Evolutionary conservation across 2,888 invertebrate genomes (phyloP).

Genomic region (Anarsia innoxiella): DNA sequence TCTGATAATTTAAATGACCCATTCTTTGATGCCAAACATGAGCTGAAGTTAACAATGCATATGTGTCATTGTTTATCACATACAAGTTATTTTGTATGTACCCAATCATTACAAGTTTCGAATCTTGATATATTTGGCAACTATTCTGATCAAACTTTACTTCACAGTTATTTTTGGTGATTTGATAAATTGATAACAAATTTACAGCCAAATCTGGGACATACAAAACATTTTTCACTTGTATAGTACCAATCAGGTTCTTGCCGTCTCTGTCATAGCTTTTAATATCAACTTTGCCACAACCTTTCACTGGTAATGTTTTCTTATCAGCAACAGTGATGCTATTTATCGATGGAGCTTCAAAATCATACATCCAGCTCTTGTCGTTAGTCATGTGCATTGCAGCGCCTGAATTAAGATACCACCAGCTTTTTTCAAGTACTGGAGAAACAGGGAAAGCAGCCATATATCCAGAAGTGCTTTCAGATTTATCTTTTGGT

Average conservation of each 20-base stretch:
- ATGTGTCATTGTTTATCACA: neutral
- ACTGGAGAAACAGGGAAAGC: constrained; percentile 16
- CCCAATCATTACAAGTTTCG: constrained; percentile 9
- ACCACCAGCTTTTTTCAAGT: constrained; percentile 16
- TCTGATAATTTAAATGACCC: neutral
- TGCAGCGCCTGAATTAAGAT: constrained; percentile 15
- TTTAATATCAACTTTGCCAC: constrained; percentile 15
- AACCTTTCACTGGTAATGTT: constrained; percentile 13
- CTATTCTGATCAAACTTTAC: constrained; percentile 9
- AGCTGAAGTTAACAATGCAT: neutral
- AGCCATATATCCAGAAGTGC: too few relatives aligned
- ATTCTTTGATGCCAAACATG: constrained; percentile 1
- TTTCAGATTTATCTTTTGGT: too few relatives aligned
- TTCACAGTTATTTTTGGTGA: constrained; percentile 13
- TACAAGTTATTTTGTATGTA: constrained; percentile 13
- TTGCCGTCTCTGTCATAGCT: constrained; percentile 7
- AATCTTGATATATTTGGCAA: constrained; percentile 11
- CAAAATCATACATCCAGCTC: constrained; percentile 8
- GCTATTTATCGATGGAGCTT: constrained; percentile 12
- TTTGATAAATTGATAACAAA: constrained; percentile 14
- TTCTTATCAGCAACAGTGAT: constrained; percentile 16
- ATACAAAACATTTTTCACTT: constrained; percentile 13
- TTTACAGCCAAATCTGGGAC: constrained; percentile 15
- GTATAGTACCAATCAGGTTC: constrained; percentile 13
- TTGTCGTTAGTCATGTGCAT: constrained; percentile 13